Evolutionary conservation across 1,140 invertebrate species (phyloP), one percentile per base, ranked within the genome.

Genomic region (Lanistes nyassanus): DNA sequence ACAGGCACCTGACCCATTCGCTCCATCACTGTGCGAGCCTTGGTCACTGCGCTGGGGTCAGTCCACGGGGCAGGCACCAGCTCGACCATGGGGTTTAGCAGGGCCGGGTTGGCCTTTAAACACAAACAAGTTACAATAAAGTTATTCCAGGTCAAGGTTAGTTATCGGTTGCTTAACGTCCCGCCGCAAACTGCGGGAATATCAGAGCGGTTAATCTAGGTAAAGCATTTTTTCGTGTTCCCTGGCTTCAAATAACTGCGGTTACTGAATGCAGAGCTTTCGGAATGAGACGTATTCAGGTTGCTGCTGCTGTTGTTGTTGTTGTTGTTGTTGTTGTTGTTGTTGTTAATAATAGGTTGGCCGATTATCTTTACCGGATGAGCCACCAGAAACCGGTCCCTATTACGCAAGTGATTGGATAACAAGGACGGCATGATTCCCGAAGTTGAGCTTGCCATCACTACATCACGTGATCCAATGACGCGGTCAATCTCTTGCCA

Each of bases 11-110:
- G 96, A 0, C 96, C 97, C 69, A 98, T 94, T 89, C 96, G 93
- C 64, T 91, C 62, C 94, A 98, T 95, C 3, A 98, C 91, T 55
- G 90, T 91, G 72, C 93, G 92, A 0, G 94, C 94, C 85, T 91
- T 92, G 2, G 71, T 51, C 2, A 92, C 89, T 4, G 96, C 92
- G 65, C 93, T 92, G 0, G 92, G 90, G 55, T 94, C 92, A 3
- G 91, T 92, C 95, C 95, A 97, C 5, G 96, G 94, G 0, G 96
- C 94, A 1, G 97, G 97, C 5, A 98, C 94, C 53, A 99, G 91
- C 91, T 99, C 97, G 1, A 98, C 95, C 42, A 98, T 88, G 0
- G 96, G 96, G 6, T 97, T 95, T 86, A 96, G 98, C 86, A 98
- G 97, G 0, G 97, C 97, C 47, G 97, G 97, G 90, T 98, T 98